Base-by-base conservation (phyloP, 2,113 vertebrate genomes). In the Hiodon alosoides region DNA sequence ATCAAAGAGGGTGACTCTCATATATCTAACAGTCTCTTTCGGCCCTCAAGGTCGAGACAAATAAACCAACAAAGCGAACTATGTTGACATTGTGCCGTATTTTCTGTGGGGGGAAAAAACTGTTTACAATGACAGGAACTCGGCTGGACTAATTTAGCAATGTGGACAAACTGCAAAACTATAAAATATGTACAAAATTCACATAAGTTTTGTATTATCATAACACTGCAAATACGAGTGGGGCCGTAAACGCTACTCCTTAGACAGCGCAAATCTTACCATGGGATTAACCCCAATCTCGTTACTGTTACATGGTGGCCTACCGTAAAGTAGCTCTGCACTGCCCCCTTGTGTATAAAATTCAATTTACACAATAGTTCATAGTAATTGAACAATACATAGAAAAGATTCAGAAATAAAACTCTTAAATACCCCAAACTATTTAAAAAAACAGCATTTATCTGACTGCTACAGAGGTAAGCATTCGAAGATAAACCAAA, bases 341-440 rank as follows among this genome's bases (percentile, higher is more conserved):
- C 80, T 71, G 70, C 80, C 86, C 83, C 81, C 88, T 65, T 77
- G 81, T 87, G 87, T 85, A 85, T 78, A 84, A 89, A 87, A 89
- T 83, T 77, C 79, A 73, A 86, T 82, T 85, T 79, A 84, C 83
- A 86, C 54, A 74, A 66, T 70, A 16, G 55, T 51, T 46, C 66
- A 31, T 48, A 73, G 61, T 64, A 59, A 31, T 67, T 64, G 77
- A 80, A 81, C 69, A 79, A 76, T 83, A 79, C 76, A 73, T 75
- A 78, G 74, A 7, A 80, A 75, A 67, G 75, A 61, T 68, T 80
- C 72, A 81, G 67, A 78, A 78, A 73, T 79, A 71, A 76, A 78
- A 61, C n/a, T 60, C 31, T 31, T 53, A 81, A 67, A 78, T 74
- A 76, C 76, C 73, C 73, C 64, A 73, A 69, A 65, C 70, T 77